phyloP scores from a whole-genome alignment of 2,113 vertebrate genomes.

The Sprattus sprattus region DNA sequence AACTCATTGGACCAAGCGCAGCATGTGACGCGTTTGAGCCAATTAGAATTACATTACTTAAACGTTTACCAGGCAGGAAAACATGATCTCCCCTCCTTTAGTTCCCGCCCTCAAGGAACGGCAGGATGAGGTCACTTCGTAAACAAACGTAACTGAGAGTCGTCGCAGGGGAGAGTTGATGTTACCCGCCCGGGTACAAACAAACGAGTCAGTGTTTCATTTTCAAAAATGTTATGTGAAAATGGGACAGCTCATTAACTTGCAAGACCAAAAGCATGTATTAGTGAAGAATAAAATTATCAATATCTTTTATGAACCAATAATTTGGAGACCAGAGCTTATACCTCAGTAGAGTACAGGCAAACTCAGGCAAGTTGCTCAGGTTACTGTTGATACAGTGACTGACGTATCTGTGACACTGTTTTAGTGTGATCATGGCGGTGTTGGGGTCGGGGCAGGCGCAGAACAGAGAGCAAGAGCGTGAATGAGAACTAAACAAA shows the following conservation, averaged over 20 bases:
- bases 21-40: constrained; percentile 15
- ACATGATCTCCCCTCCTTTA: constrained; percentile 1
- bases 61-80: constrained; percentile 3
- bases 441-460: constrained; percentile 15
- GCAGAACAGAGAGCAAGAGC: not conserved
- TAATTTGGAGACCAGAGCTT: not conserved
- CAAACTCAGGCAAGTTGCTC: not conserved
- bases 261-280: not conserved
- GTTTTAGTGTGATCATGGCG: constrained; percentile 24
- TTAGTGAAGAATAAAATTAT: not conserved
- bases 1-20: constrained; percentile 11
- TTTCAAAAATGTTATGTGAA: not conserved
- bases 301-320: not conserved
- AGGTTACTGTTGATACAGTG: not conserved
- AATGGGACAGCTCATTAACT: not conserved
- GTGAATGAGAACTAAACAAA: constrained; percentile 16
- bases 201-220: constrained; percentile 9
- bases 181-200: not conserved
- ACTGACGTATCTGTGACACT: constrained; percentile 16
- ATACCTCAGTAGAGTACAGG: not conserved
- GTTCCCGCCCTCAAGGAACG: not conserved
- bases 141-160: not conserved
- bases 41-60: constrained; percentile 15
- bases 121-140: not conserved
- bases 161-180: not conserved